A percentile compares a stretch with the other conserved stretches of the same genome.
phyloP scores from a whole-genome alignment of 64 coral and sea anemone genomes.

The Platygyra sinensis region DNA sequence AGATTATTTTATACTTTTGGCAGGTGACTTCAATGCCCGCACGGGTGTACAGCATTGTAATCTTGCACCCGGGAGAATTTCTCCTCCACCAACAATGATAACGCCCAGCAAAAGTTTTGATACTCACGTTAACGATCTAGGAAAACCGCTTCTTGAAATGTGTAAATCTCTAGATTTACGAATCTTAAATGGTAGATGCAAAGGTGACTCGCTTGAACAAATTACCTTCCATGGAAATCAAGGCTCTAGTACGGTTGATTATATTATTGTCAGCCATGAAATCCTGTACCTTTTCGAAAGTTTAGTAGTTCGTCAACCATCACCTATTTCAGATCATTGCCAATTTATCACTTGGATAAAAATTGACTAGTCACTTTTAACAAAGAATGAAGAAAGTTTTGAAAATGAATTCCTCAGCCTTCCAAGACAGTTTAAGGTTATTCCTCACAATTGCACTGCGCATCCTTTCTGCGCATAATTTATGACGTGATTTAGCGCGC shows the following conservation, averaged over 20 bases:
- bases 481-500: too few relatives aligned
- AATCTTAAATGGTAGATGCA: slow-evolving; percentile 53
- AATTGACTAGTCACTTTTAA: background rate
- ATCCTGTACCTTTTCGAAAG: background rate
- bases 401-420: too few relatives aligned
- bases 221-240: slow-evolving; percentile 18
- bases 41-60: background rate
- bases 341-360: slow-evolving; percentile 3
- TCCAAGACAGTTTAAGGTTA: too few relatives aligned
- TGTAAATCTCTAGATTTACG: slow-evolving; percentile 37
- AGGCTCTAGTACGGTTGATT: slow-evolving; percentile 46
- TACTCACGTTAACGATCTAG: slow-evolving; percentile 23
- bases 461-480: too few relatives aligned
- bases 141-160: slow-evolving; percentile 39
- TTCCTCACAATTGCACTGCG: too few relatives aligned
- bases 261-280: slow-evolving; percentile 35
- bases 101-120: slow-evolving; percentile 41
- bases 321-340: slow-evolving; percentile 3
- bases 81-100: background rate
- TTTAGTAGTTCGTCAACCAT: background rate
- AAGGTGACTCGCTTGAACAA: slow-evolving; percentile 46
- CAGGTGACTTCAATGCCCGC: slow-evolving; percentile 18
- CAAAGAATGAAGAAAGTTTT: too few relatives aligned
- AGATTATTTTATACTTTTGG: background rate
- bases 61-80: background rate